Conservation (phyloP, 2,888 invertebrate genomes). For the Psylliodes chrysocephalus region DNA sequence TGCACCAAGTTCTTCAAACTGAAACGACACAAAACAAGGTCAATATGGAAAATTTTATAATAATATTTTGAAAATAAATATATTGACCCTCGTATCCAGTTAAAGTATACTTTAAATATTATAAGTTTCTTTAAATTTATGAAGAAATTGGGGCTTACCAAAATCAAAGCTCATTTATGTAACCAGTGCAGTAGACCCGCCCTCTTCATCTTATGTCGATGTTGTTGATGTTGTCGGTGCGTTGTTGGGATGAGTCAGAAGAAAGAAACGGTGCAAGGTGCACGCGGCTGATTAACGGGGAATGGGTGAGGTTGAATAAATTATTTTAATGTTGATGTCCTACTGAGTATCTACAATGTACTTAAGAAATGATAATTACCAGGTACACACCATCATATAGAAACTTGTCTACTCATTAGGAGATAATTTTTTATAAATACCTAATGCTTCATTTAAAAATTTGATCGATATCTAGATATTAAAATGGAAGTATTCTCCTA, state of each 20-base stretch:
- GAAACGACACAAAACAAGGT: too few species aligned
- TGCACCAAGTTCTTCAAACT: too few species aligned
- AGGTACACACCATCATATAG: background rate
- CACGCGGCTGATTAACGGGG: constrained; percentile 10
- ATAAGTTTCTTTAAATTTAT: too few species aligned
- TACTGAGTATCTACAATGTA: constrained; percentile 5
- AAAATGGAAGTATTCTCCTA: too few species aligned
- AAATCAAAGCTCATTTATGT: background rate
- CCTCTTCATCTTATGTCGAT: background rate
- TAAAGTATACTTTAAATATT: too few species aligned
- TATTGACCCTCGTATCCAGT: too few species aligned
- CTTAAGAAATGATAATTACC: background rate
- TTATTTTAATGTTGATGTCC: constrained; percentile 17
- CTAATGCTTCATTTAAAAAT: too few species aligned
- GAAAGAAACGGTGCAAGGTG: constrained; percentile 20
- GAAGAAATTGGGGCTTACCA: too few species aligned
- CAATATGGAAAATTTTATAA: too few species aligned
- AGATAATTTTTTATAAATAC: too few species aligned
- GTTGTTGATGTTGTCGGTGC: background rate
- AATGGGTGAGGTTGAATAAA: constrained; percentile 19
- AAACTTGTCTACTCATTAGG: background rate
- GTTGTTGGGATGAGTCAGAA: constrained; percentile 7
- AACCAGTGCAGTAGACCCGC: background rate
- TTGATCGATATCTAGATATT: too few species aligned
- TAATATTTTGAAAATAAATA: too few species aligned